Percentiles rank a stretch among this genome's conserved stretches.
These are phyloP conservation scores for Diplogasteroides magnus DNA, from an alignment of 1,140 invertebrate genomes.

Conservation along the genomic window DNA sequence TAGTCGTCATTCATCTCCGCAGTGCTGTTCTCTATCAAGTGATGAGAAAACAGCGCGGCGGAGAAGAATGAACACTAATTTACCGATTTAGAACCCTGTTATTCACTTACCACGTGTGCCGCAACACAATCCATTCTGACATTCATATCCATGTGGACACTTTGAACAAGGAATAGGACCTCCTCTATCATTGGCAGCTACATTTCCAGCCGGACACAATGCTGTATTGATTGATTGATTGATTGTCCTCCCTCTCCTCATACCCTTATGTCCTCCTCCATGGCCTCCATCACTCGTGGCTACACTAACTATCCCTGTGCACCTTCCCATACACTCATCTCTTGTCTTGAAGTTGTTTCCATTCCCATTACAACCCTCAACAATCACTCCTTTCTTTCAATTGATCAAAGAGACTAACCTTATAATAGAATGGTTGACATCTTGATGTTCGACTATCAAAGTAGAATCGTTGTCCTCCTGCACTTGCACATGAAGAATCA, in stretches of 20 bases:
- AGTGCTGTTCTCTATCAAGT: no score
- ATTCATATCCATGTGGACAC: slow-evolving; percentile 48
- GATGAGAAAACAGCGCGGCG: background rate
- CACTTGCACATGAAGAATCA: slow-evolving; percentile 34
- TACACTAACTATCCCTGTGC: no score
- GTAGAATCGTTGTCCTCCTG: slow-evolving; percentile 37
- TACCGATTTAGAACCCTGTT: no score
- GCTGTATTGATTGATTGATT: slow-evolving; percentile 11
- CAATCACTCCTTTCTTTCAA: background rate
- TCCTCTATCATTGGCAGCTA: slow-evolving; percentile 39
- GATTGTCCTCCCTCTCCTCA: background rate
- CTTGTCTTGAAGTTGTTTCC: slow-evolving; percentile 37
- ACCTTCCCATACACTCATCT: slow-evolving; percentile 16
- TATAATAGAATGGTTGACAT: slow-evolving; percentile 49
- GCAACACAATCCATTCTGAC: slow-evolving; percentile 43
- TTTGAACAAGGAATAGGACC: slow-evolving; percentile 33
- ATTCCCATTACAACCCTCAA: slow-evolving; percentile 42
- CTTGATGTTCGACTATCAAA: slow-evolving; percentile 40
- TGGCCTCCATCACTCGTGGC: no score
- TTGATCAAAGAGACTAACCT: background rate
- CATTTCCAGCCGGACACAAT: slow-evolving; percentile 41
- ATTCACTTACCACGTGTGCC: slow-evolving; percentile 47
- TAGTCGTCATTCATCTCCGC: no score
- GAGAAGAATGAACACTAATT: no score
- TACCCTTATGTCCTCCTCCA: no score